Evolutionary conservation across 2,797 vertebrate species (phyloP), one percentile per base, ranked within the genome.

Genomic region (Limnodromus scolopaceus): DNA sequence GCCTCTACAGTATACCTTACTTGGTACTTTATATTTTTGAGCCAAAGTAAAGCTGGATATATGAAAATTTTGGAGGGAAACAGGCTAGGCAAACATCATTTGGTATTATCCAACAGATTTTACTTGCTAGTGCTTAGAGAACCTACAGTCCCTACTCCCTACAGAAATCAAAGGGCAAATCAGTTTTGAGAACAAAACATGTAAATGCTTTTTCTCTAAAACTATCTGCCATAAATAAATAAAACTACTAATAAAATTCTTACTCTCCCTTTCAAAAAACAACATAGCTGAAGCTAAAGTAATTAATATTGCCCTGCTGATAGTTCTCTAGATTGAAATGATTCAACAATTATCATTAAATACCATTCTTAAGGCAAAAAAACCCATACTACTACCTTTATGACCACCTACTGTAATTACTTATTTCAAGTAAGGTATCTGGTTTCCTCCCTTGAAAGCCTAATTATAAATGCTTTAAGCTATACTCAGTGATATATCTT

Each of bases 91-190:
- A 93, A 74, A 88, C 15, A 94, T 46, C 45, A 51, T 55, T 23
- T 45, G 16, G 3, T 14, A 34, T 49, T 60, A 2, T 88, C 14
- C 57, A 69, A 16, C 10, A 85, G 39, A 82, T 89, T 95, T 87
- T 58, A 79, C 68, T 81, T 91, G 93, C 36, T 57, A 71, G n/a
- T 61, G 74, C 74, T 78, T 80, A 46, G 93, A 86, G 36, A 93
- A 93, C 10, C 36, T 65, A 80, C 1, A 84, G 41, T 39, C 87
- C 85, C 92, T 87, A 45, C n/a, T 88, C 58, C 49, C 76, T 27
- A 65, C 27, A 91, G 69, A 94, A 92, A 96, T 38, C 82, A 94
- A 96, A 84, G 45, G 19, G 69, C 25, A 80, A 71, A 84, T 84
- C 58, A 90, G 48, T 93, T 54, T 23, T 4, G 3, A 91, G 18